phyloP scores from a whole-genome alignment of 2,113 vertebrate species.

The Mandrillus leucophaeus region DNA sequence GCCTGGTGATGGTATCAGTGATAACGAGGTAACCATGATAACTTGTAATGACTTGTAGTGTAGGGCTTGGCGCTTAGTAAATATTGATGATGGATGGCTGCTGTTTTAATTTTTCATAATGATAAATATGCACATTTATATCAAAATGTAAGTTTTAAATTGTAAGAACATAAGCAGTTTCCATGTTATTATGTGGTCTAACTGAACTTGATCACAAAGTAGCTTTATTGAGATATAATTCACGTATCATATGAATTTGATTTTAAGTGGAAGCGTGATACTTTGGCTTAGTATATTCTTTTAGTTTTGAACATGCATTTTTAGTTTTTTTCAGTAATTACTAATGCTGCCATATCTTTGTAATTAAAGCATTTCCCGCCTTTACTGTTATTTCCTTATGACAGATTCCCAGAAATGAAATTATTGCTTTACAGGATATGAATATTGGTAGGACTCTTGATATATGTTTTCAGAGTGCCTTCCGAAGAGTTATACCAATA shows the following conservation, averaged over 20 bases:
- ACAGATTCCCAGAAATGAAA: not conserved
- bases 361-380: not conserved
- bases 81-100: not conserved
- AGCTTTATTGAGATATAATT: conserved; percentile 1
- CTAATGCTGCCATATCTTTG: conserved; percentile 1
- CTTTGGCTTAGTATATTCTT: not conserved
- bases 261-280: not conserved
- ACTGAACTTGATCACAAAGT: not conserved
- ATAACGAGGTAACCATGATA: not conserved
- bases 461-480: not conserved
- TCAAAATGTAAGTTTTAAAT: not conserved
- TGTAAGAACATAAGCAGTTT: not conserved
- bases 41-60: not conserved
- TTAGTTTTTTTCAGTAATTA: not conserved
- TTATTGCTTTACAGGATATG: not conserved
- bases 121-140: not conserved
- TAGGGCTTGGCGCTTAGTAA: not conserved
- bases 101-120: not conserved
- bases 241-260: not conserved
- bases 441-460: not conserved
- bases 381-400: conserved; percentile 36
- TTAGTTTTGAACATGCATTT: not conserved
- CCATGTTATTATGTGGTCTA: not conserved
- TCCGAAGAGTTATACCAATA: not conserved
- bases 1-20: not conserved